Conservation (phyloP, 2,113 vertebrate genomes). For the Epinephelus lanceolatus region DNA sequence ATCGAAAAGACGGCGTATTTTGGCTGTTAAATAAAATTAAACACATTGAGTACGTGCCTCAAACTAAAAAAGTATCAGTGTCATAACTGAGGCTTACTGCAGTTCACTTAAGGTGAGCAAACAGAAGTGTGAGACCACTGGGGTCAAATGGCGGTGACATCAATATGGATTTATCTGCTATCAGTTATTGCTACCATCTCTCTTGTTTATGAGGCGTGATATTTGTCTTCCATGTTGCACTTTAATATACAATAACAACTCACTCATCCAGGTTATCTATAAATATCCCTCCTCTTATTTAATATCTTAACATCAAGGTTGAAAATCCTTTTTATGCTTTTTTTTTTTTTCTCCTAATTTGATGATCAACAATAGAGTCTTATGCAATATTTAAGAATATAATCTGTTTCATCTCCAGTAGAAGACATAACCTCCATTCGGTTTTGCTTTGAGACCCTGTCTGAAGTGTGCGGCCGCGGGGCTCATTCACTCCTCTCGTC, state of each 20-base stretch:
- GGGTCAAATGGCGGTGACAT: slow-evolving; percentile 29
- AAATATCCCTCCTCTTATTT: not conserved
- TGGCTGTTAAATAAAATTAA: not conserved
- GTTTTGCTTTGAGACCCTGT: slow-evolving; percentile 35
- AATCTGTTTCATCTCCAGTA: slow-evolving; percentile 25
- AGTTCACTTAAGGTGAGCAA: not conserved
- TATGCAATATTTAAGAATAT: slow-evolving; percentile 13
- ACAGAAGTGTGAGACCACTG: not conserved
- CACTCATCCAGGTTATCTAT: slow-evolving; percentile 2
- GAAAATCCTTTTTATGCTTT: not conserved
- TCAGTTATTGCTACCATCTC: not conserved
- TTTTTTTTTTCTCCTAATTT: slow-evolving; percentile 33
- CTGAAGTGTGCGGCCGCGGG: slow-evolving; percentile 37
- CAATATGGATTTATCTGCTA: slow-evolving; percentile 20
- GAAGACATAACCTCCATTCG: slow-evolving; percentile 26
- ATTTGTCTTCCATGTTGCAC: not conserved
- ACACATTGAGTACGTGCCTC: not conserved
- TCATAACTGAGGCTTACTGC: not conserved
- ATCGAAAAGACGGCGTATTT: not conserved
- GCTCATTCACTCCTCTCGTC: slow-evolving; percentile 51
- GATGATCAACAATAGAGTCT: slow-evolving; percentile 22
- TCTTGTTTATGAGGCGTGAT: slow-evolving; percentile 16
- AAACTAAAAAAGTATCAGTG: not conserved
- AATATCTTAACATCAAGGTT: not conserved
- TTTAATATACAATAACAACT: slow-evolving; percentile 7